Evolutionary conservation across 2,797 vertebrate species (phyloP).

Genomic region (Remorina albescens): DNA sequence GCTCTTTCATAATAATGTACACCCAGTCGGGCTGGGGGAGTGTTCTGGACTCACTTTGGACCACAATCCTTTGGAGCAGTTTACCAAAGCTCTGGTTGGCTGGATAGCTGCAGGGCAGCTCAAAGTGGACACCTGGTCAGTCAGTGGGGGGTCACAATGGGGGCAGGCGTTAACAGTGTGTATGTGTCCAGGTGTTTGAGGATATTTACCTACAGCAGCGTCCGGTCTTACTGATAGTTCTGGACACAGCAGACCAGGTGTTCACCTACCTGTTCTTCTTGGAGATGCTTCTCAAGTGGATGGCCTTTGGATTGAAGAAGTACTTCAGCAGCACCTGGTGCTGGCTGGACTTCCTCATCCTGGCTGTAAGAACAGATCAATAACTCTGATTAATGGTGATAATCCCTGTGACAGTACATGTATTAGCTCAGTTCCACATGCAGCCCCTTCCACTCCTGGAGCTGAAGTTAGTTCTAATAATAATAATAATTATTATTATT

Average conservation of each 20-base stretch:
- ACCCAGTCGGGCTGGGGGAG: too few relatives aligned
- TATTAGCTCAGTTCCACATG: too few relatives aligned
- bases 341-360: conserved; percentile 94
- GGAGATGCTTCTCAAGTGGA: conserved; percentile 95
- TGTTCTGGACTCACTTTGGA: too few relatives aligned
- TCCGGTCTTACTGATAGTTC: conserved; percentile 82
- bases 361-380: conserved; percentile 84
- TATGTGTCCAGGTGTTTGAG: conserved; percentile 88
- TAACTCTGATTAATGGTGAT: not conserved
- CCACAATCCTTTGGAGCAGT: too few relatives aligned
- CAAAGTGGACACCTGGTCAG: not conserved
- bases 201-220: conserved; percentile 90
- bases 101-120: too few relatives aligned
- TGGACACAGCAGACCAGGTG: conserved; percentile 90
- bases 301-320: conserved; percentile 90
- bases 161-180: conserved; percentile 4
- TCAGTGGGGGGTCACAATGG: too few relatives aligned
- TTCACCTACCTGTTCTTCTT: conserved; percentile 92
- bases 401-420: not conserved
- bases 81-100: too few relatives aligned
- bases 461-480: too few relatives aligned
- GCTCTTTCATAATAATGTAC: too few relatives aligned
- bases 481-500: too few relatives aligned
- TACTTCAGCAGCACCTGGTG: conserved; percentile 95
- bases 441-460: too few relatives aligned